Conservation (phyloP, 2,888 invertebrate genomes). For the Drosophila histrio region DNA sequence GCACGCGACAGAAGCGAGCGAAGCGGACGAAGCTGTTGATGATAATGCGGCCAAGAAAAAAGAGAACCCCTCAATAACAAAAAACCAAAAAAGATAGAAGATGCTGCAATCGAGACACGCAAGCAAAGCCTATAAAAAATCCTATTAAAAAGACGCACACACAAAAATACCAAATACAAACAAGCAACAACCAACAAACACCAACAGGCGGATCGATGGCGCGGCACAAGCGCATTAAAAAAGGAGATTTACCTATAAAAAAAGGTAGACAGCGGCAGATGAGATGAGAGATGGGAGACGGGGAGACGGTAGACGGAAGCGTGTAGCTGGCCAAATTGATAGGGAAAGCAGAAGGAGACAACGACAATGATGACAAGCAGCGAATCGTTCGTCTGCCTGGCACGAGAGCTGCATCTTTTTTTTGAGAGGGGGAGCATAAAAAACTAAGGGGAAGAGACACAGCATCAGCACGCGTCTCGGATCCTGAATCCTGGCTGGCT, state of each 20-base stretch:
- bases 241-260: slow-evolving; percentile 77
- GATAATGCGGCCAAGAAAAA: slow-evolving; percentile 3
- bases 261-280: slow-evolving; percentile 63
- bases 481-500: slow-evolving; percentile 29
- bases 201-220: slow-evolving; percentile 60
- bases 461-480: slow-evolving; percentile 64
- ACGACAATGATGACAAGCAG: slow-evolving; percentile 25
- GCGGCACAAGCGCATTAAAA: slow-evolving; percentile 66
- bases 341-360: slow-evolving; percentile 51
- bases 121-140: slow-evolving; percentile 70
- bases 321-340: slow-evolving; percentile 49
- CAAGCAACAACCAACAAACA: slow-evolving; percentile 46
- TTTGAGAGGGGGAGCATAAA: slow-evolving; percentile 47
- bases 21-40: slow-evolving; percentile 12
- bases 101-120: slow-evolving; percentile 44
- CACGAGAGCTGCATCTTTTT: slow-evolving; percentile 68
- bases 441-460: slow-evolving; percentile 61
- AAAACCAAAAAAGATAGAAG: slow-evolving; percentile 20
- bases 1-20: slow-evolving; percentile 71
- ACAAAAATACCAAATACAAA: slow-evolving; percentile 46
- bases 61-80: slow-evolving; percentile 32
- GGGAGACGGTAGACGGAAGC: slow-evolving; percentile 22
- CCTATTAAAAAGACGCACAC: slow-evolving; percentile 74
- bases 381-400: slow-evolving; percentile 46
- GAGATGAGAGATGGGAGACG: slow-evolving; percentile 42